These are phyloP conservation scores for Hypomecis atomaria DNA, from an alignment of 2,888 invertebrate genomes.

Conservation along the genomic window DNA sequence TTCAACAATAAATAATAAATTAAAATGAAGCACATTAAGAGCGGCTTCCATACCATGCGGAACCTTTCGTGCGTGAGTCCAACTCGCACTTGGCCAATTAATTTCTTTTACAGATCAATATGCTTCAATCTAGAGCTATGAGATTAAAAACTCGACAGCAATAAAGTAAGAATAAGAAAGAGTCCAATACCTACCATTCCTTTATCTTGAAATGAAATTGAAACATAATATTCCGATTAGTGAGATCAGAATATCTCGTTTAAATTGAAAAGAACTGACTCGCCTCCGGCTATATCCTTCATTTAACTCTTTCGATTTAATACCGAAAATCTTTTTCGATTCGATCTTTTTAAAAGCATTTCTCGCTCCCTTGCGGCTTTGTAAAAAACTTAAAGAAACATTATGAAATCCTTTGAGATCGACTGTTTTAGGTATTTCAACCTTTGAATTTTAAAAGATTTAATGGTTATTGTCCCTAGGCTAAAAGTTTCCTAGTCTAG, in stretches of 20 bases:
- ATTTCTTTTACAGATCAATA: constrained; percentile 2
- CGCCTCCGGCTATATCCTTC: constrained; percentile 67
- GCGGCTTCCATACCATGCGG: no score
- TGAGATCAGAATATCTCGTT: constrained; percentile 59
- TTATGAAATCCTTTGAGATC: constrained; percentile 35
- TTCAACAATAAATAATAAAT: no score
- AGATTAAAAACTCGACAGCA: constrained; percentile 38
- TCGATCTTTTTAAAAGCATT: constrained; percentile 41
- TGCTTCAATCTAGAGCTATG: constrained; percentile 12
- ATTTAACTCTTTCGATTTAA: constrained; percentile 72
- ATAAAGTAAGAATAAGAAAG: constrained; percentile 26
- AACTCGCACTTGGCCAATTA: no score
- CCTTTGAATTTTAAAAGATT: constrained; percentile 27
- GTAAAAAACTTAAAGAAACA: constrained; percentile 38
- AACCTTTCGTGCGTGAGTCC: no score
- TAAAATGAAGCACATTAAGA: constrained; percentile 59
- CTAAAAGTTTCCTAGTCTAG: no score
- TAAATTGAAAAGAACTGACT: constrained; percentile 67
- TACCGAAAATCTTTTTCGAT: constrained; percentile 59
- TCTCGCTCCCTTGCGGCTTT: constrained; percentile 34
- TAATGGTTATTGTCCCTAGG: constrained; percentile 5
- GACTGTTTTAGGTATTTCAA: constrained; percentile 18
- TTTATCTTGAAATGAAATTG: constrained; percentile 58
- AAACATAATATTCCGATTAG: constrained; percentile 79
- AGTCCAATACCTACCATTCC: constrained; percentile 40